phyloP scores from a whole-genome alignment of 2,113 vertebrate species.

The Vombatus ursinus region DNA sequence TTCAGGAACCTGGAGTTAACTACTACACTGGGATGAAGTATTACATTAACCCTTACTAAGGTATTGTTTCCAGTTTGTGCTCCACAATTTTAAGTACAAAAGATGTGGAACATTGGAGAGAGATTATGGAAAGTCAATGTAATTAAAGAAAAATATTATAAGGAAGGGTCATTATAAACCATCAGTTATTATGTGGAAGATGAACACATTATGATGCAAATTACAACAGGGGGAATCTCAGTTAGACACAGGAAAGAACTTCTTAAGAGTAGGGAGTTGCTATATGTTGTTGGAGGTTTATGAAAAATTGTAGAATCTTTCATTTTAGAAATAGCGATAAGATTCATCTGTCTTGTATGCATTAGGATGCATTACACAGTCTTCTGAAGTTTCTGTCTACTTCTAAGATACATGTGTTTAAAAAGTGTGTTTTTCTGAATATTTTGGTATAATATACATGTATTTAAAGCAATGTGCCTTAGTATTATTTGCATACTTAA shows the following conservation, averaged over 20 bases:
- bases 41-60: neutral
- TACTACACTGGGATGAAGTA: neutral
- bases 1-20: neutral
- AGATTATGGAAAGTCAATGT: neutral
- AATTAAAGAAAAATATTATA: slow-evolving; percentile 13
- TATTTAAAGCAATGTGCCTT: slow-evolving; percentile 44
- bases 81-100: neutral
- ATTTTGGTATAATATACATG: neutral
- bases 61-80: neutral
- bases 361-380: neutral
- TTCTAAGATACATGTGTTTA: slow-evolving; percentile 43
- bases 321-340: slow-evolving; percentile 32
- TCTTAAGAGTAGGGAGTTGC: neutral
- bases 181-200: neutral
- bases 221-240: neutral
- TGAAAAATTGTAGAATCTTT: neutral
- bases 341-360: slow-evolving; percentile 5
- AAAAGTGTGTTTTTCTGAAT: slow-evolving; percentile 40
- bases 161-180: neutral
- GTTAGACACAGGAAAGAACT: neutral
- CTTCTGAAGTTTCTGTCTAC: slow-evolving; percentile 16
- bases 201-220: neutral
- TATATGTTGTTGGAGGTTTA: neutral
- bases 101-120: neutral
- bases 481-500: slow-evolving; percentile 56